Conservation (phyloP, 2,113 vertebrate species). For the Globicephala melas region DNA sequence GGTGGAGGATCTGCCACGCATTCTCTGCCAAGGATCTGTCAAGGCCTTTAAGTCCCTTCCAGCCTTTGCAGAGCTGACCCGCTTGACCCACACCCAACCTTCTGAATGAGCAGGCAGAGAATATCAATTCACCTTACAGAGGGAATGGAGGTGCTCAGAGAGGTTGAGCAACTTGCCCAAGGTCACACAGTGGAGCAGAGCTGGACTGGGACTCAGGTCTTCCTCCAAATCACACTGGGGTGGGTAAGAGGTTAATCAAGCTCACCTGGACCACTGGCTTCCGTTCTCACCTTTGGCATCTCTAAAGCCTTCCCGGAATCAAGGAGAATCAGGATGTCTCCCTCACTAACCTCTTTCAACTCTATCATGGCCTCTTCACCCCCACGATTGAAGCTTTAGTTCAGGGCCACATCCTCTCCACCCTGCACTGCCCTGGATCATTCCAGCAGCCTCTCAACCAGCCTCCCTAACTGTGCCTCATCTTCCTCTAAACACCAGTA, state of each 20-base stretch:
- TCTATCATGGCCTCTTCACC: not conserved
- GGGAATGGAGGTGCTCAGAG: not conserved
- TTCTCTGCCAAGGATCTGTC: no score
- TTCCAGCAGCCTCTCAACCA: not conserved
- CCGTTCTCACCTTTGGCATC: not conserved
- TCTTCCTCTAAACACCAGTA: not conserved
- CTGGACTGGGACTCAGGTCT: not conserved
- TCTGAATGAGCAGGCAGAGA: not conserved
- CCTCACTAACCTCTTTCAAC: not conserved
- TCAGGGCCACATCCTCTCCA: not conserved
- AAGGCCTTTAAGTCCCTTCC: not conserved
- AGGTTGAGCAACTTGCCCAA: not conserved
- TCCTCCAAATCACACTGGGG: not conserved
- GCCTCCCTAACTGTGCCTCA: not conserved
- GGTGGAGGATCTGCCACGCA: no score
- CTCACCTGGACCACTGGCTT: not conserved
- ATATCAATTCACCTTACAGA: not conserved
- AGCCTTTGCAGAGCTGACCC: not conserved
- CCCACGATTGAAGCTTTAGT: not conserved
- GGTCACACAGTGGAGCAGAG: not conserved
- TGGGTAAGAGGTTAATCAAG: no score
- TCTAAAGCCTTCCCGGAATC: not conserved
- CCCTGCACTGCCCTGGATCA: not conserved
- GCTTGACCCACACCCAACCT: fast-evolving
- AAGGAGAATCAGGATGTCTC: not conserved